phyloP scores from a whole-genome alignment of 2,888 invertebrate genomes.

The Tenthredo amoena region DNA sequence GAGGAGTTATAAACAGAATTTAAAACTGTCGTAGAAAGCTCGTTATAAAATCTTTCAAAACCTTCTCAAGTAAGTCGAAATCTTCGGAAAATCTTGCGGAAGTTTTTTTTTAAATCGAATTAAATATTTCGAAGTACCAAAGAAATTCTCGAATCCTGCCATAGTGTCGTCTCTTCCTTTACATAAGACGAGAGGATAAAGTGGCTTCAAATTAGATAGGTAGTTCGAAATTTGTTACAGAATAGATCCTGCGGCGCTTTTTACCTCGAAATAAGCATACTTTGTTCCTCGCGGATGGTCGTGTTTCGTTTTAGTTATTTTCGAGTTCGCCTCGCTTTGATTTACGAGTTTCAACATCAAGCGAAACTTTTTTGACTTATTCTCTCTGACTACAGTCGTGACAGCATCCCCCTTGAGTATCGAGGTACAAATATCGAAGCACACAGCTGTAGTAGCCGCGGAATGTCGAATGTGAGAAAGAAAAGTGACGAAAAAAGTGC shows the following conservation, averaged over 20 bases:
- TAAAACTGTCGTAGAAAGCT: neutral
- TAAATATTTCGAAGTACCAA: neutral
- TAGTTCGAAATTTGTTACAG: neutral
- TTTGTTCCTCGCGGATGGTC: neutral
- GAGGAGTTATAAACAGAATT: neutral
- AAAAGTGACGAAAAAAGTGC: neutral
- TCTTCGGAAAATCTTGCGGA: neutral
- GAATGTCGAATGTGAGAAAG: neutral
- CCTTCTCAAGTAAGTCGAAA: neutral
- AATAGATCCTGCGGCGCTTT: neutral
- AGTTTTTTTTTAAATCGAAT: neutral
- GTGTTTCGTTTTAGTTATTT: neutral
- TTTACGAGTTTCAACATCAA: constrained; percentile 12
- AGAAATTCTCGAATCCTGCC: neutral
- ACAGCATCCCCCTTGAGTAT: constrained; percentile 23
- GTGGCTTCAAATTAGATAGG: neutral
- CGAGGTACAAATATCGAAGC: neutral
- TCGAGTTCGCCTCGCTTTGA: neutral
- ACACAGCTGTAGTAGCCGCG: neutral
- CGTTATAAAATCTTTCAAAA: neutral
- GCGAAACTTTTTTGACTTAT: constrained; percentile 1
- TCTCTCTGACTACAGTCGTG: neutral
- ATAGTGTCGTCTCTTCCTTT: neutral
- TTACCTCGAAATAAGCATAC: neutral
- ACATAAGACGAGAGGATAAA: neutral